Evolutionary conservation across 2,113 vertebrate species (phyloP).

Genomic region (Peucedramus taeniatus): DNA sequence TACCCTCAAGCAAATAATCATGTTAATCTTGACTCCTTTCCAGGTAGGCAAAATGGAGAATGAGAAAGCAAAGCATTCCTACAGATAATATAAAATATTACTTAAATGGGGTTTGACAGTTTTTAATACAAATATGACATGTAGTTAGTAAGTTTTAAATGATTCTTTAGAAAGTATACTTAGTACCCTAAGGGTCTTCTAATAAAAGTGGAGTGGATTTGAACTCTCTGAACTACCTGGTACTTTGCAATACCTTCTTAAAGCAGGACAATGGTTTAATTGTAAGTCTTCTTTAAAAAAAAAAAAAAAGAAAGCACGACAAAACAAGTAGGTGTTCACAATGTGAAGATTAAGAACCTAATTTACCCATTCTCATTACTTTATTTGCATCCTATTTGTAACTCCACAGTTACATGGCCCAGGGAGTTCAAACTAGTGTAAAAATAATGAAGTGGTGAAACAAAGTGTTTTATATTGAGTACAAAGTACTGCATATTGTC

Average conservation of each 20-base stretch:
- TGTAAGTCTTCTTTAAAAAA: neutral
- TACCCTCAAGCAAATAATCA: slow-evolving; percentile 30
- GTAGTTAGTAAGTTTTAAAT: slow-evolving; percentile 17
- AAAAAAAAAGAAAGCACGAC: neutral
- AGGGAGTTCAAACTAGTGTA: neutral
- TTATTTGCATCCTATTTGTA: slow-evolving; percentile 6
- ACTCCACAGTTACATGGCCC: neutral
- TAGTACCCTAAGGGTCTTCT: slow-evolving; percentile 16
- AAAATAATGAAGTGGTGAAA: neutral
- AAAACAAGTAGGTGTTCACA: neutral
- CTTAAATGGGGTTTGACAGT: neutral
- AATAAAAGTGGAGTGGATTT: slow-evolving; percentile 8
- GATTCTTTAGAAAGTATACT: neutral
- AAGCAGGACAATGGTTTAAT: slow-evolving; percentile 14
- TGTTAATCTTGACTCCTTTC: slow-evolving; percentile 37
- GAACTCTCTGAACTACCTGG: neutral
- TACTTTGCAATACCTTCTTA: slow-evolving; percentile 20
- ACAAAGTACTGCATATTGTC: neutral
- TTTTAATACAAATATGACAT: slow-evolving; percentile 20
- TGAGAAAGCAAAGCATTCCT: slow-evolving; percentile 24
- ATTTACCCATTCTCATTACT: slow-evolving; percentile 9
- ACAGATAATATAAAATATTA: neutral
- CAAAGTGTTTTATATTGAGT: neutral
- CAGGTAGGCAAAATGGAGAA: neutral
- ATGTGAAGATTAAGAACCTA: slow-evolving; percentile 2